Evolutionary conservation across 2,797 vertebrate genomes (phyloP), one percentile per base, ranked within the genome.

Genomic region (Naso thynnoides): DNA sequence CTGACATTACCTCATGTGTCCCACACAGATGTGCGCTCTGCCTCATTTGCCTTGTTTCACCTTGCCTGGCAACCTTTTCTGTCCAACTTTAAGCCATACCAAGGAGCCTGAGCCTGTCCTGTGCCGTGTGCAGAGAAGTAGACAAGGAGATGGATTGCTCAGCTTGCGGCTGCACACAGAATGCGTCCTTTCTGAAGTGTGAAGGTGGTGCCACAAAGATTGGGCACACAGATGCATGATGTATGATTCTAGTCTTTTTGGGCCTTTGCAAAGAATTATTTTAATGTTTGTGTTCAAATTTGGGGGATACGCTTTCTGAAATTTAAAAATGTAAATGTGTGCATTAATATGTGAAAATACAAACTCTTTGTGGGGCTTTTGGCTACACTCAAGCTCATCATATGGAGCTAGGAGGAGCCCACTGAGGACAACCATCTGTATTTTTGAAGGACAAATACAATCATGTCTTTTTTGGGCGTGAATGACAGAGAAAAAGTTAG

Each of bases 101-200:
- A 64, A 57, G 21, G 44, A 73, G 58, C 53, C 31, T 45, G 71
- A 64, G 56, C 64, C 73, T 53, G n/a, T 62, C 75, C 80, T 55
- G 55, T 29, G 27, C 64, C 48, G 1, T 66, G 81, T 29, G 59
- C 63, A 49, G 59, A 59, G 45, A 63, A 58, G 58, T 36, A 78
- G 85, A 74, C 85, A 79, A 72, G 59, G 85, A 87, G 90, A 92
- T 88, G 78, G 84, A 93, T 91, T 38, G 64, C 80, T 68, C 69
- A 53, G 73, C 88, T 85, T 1, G 66, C 42, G 33, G 87, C 81
- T 39, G 39, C 45, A 39, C 67, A 62, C 79, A 73, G 72, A 55
- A 84, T 42, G 79, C 83, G 89, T 91, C 91, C 90, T 91, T 81
- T 79, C 19, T 3, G 66, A 82, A 77, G 83, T 86, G 85, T 86